Evolutionary conservation across 2,113 vertebrate genomes (phyloP), one percentile per base, ranked within the genome.

Genomic region (Collichthys lucidus): DNA sequence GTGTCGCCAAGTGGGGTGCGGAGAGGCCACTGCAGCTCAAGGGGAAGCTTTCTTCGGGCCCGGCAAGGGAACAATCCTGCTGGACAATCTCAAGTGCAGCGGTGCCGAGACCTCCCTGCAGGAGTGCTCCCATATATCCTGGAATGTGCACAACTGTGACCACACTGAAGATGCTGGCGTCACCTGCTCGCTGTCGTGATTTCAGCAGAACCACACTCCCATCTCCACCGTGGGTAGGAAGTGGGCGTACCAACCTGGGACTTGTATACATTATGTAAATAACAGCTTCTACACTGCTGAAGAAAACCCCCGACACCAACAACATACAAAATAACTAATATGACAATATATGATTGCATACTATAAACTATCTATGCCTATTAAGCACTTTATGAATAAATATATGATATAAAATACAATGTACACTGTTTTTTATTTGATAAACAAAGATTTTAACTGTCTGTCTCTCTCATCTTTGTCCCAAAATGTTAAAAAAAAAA

Each of bases 21-120:
- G 97, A 4, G 86, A 84, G 0, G 96, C 97, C 5, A 0, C 84
- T n/a, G 93, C 80, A 0, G 97, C 97, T 24, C 86, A 86, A 55
- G 95, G 83, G 0, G 95, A 97, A 74, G 96, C 98, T 0, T 95
- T 72, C 67, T 99, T 97, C 0, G 98, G 98, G 65, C 95, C 57
- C 1, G 98, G 98, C 29, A 75, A 3, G 0, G 98, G 98, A 72
- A 94, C 91, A 80, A 98, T 99, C 88, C 96, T 96, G 85, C 90
- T 99, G 19, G 98, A 99, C 96, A 99, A 99, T 91, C 96, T 99
- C 74, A 99, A 99, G 89, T 99, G 98, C 92, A 95, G 66, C 3
- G 98, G 98, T 20, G 79, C 86, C 0, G 98, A 99, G 90, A 81
- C 85, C 20, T 94, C 94, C 0, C 94, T 99, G 86, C 88, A 93